A percentile compares a stretch with the other conserved stretches of the same genome.
These are phyloP conservation scores for Harpagoxenus sublaevis DNA, from an alignment of 2,888 invertebrate species.

Conservation along the genomic window DNA sequence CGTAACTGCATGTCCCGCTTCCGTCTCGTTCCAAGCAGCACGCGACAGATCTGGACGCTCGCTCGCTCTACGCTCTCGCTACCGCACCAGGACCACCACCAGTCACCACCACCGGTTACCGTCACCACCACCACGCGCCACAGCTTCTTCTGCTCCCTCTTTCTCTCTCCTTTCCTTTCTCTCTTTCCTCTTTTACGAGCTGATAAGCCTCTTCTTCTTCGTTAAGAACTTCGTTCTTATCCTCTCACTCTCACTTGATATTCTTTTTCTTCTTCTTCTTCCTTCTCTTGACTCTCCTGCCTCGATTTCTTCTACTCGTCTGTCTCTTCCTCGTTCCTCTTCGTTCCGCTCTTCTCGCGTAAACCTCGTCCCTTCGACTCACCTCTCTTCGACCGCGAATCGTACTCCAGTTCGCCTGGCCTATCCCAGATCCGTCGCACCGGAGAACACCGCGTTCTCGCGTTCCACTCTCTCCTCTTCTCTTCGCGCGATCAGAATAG, in stretches of 20 bases:
- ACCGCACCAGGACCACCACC: constrained; percentile 69
- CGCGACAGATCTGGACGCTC: constrained; percentile 80
- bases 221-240: constrained; percentile 51
- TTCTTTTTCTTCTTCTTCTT: constrained; percentile 27
- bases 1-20: constrained; percentile 72
- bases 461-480: constrained; percentile 25
- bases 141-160: constrained; percentile 39
- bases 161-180: not conserved
- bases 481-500: constrained; percentile 18
- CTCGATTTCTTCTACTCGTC: constrained; percentile 34
- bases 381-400: constrained; percentile 1
- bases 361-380: constrained; percentile 1
- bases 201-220: constrained; percentile 61
- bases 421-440: constrained; percentile 21
- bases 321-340: constrained; percentile 24
- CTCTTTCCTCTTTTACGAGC: constrained; percentile 29
- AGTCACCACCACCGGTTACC: constrained; percentile 33
- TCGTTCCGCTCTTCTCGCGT: constrained; percentile 16
- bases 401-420: not conserved
- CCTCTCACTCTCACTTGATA: constrained; percentile 56
- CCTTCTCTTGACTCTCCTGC: constrained; percentile 25
- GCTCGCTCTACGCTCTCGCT: constrained; percentile 69
- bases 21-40: constrained; percentile 76
- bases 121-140: constrained; percentile 39
- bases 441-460: not conserved